Evolutionary conservation across 2,797 vertebrate species (phyloP).

Genomic region (Pitangus sulphuratus): DNA sequence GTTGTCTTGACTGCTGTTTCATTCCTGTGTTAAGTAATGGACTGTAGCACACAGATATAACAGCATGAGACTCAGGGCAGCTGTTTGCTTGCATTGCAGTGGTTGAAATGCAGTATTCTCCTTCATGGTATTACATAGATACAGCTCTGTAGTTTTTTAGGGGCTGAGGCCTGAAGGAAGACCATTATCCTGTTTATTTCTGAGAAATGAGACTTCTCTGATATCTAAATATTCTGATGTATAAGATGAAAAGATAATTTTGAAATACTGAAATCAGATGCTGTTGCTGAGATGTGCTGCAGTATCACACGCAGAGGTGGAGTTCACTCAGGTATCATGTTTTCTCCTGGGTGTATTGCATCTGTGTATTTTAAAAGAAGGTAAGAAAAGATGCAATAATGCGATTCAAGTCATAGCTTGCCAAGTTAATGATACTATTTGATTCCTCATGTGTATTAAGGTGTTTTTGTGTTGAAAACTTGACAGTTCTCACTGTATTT

Average conservation of each 20-base stretch:
- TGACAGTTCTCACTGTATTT: not conserved
- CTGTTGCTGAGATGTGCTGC: not conserved
- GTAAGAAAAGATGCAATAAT: not conserved
- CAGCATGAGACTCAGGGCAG: not conserved
- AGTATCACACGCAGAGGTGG: not conserved
- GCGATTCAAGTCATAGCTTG: not conserved
- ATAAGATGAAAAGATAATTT: not conserved
- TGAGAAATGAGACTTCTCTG: not conserved
- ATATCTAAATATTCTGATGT: not conserved
- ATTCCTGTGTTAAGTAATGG: not conserved
- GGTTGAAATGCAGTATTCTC: not conserved
- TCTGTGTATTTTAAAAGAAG: not conserved
- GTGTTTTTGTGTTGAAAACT: not conserved
- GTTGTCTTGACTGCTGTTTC: not conserved
- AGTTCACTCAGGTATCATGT: not conserved
- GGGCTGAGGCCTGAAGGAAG: not conserved
- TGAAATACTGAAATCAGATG: not conserved
- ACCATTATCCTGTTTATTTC: not conserved
- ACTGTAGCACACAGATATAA: not conserved
- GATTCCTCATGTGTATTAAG: not conserved
- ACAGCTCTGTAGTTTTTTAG: not conserved
- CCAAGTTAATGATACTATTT: not conserved
- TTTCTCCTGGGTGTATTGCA: not conserved
- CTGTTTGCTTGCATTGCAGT: not conserved
- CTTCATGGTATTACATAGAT: not conserved